Conservation (phyloP, 2,797 vertebrate species). For the Astyanax mexicanus region DNA sequence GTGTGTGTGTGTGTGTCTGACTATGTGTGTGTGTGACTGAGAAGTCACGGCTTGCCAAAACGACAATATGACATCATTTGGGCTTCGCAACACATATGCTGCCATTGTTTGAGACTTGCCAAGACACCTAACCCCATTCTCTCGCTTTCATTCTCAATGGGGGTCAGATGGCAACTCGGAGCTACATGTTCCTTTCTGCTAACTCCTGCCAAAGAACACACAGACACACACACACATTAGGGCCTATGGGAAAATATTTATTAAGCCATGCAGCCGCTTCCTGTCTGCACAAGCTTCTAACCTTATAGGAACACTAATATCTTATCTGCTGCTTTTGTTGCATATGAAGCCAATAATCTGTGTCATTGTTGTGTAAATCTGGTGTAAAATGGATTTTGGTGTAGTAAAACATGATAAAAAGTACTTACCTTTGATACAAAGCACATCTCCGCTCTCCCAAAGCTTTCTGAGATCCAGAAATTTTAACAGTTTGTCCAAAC, state of each 20-base stretch:
- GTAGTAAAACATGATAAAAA: too few relatives aligned
- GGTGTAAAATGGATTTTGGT: too few relatives aligned
- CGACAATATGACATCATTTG: slow-evolving; percentile 72
- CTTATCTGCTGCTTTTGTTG: background rate
- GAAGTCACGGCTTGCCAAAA: slow-evolving; percentile 68
- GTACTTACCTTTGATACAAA: too few relatives aligned
- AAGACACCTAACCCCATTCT: slow-evolving; percentile 72
- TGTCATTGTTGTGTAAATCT: too few relatives aligned
- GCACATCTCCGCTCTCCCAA: too few relatives aligned
- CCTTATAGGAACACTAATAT: background rate
- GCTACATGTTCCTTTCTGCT: slow-evolving; percentile 26
- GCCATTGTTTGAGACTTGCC: slow-evolving; percentile 59
- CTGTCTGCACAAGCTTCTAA: slow-evolving; percentile 17
- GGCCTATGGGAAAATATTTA: slow-evolving; percentile 50
- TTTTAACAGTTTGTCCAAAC: too few relatives aligned
- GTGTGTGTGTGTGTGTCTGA: slow-evolving; percentile 61
- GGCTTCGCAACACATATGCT: slow-evolving; percentile 67
- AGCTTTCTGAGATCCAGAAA: too few relatives aligned
- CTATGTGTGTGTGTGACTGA: slow-evolving; percentile 63
- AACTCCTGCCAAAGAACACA: slow-evolving; percentile 19
- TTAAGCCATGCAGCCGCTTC: slow-evolving; percentile 41
- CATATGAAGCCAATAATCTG: too few relatives aligned
- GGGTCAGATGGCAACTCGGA: slow-evolving; percentile 46
- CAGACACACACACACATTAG: background rate
- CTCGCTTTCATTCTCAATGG: slow-evolving; percentile 35